Evolutionary conservation across 1,140 invertebrate species (phyloP).

Genomic region (Drosophila pandora): DNA sequence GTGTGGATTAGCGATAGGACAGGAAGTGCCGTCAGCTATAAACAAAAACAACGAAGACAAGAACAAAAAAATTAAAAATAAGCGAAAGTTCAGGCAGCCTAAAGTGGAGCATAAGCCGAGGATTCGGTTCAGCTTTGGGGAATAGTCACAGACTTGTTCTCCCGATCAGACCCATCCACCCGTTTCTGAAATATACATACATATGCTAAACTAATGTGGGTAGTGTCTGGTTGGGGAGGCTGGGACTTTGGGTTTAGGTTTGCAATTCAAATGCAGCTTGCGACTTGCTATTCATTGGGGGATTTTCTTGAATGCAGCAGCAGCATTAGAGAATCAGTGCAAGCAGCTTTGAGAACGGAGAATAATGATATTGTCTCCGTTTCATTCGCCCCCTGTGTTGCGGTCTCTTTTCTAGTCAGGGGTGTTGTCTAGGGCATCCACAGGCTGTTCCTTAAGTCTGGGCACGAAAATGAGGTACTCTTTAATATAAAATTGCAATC

Average conservation of each 20-base stretch:
- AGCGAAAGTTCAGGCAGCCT: conserved; percentile 46
- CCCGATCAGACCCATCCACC: conserved; percentile 34
- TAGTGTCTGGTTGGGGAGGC: conserved; percentile 1
- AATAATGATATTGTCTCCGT: conserved; percentile 25
- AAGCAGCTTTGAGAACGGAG: conserved; percentile 28
- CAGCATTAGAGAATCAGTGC: conserved; percentile 35
- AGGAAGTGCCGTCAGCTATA: conserved; percentile 38
- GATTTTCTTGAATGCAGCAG: conserved; percentile 34
- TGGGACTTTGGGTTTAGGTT: conserved; percentile 2
- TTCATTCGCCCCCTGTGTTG: not conserved
- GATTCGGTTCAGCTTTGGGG: conserved; percentile 51
- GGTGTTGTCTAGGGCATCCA: not conserved
- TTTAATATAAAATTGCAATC: no score
- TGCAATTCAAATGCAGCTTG: conserved; percentile 59
- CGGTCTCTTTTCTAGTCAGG: not conserved
- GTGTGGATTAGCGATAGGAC: conserved; percentile 45
- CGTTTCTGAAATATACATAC: conserved; percentile 35
- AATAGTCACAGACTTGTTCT: conserved; percentile 22
- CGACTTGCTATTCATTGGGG: conserved; percentile 46
- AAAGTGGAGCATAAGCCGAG: conserved; percentile 56
- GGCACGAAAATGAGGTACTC: no score
- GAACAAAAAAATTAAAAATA: conserved; percentile 4
- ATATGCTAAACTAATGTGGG: conserved; percentile 55
- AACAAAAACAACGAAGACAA: not conserved
- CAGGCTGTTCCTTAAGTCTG: no score